phyloP scores from a whole-genome alignment of 2,113 vertebrate species.

The Herpetotheres cachinnans region DNA sequence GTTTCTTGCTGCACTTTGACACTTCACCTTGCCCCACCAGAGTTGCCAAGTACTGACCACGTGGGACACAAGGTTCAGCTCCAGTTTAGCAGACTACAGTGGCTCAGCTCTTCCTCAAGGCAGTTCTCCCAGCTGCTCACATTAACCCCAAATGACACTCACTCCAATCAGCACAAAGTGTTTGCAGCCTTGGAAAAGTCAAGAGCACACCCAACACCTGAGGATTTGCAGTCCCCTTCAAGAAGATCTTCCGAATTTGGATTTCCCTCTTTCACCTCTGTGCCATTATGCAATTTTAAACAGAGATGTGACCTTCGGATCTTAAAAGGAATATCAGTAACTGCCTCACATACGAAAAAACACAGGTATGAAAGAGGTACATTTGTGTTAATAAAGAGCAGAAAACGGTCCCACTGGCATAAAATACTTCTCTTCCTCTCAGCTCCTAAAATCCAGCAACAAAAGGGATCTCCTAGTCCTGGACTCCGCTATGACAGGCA shows the following conservation, averaged over 20 bases:
- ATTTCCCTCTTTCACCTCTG: background rate
- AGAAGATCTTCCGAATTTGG: background rate
- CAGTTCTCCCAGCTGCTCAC: background rate
- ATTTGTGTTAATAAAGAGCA: slow-evolving; percentile 44
- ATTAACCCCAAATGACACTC: background rate
- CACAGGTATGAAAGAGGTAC: background rate
- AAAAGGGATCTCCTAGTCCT: slow-evolving; percentile 48
- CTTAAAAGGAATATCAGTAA: slow-evolving; percentile 37
- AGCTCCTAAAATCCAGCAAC: background rate
- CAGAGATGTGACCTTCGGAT: slow-evolving; percentile 29
- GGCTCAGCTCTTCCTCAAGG: background rate
- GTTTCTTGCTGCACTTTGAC: background rate
- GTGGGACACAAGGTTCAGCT: background rate
- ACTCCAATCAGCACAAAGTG: background rate
- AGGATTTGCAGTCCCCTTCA: background rate
- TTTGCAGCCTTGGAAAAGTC: background rate
- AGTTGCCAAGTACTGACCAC: background rate
- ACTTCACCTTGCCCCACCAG: background rate
- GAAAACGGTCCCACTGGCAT: background rate
- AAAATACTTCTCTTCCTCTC: background rate
- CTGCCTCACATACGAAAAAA: background rate
- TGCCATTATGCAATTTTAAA: slow-evolving; percentile 52
- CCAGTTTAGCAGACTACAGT: background rate
- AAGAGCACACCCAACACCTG: background rate
- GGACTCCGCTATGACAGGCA: background rate